phyloP scores from a whole-genome alignment of 2,888 invertebrate genomes.

The Chelonus formosanus region DNA sequence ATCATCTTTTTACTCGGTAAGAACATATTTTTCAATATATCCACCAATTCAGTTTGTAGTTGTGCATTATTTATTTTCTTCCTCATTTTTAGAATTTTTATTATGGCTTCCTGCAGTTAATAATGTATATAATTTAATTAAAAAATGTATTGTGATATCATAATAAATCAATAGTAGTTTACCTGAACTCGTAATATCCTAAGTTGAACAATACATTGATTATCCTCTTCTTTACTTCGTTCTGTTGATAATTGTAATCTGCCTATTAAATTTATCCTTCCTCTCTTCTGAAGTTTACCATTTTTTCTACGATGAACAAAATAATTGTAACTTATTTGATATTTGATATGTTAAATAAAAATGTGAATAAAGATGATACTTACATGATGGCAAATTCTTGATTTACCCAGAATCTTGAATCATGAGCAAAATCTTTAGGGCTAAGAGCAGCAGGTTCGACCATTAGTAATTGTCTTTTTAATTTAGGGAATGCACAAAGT shows the following conservation, averaged over 20 bases:
- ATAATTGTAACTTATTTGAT: slow-evolving; percentile 2
- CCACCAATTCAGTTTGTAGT: slow-evolving; percentile 95
- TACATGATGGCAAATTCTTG: slow-evolving; percentile 90
- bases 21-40: slow-evolving; percentile 99
- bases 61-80: slow-evolving; percentile 94
- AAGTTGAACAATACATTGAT: slow-evolving; percentile 97
- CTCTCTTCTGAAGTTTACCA: slow-evolving; percentile 91
- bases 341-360: neutral
- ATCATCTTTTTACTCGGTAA: slow-evolving; percentile 99
- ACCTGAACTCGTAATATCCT: slow-evolving; percentile 87
- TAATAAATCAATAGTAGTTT: slow-evolving; percentile 27
- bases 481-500: slow-evolving; percentile 93
- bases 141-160: neutral
- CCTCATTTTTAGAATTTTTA: slow-evolving; percentile 98
- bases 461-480: slow-evolving; percentile 89
- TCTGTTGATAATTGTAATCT: slow-evolving; percentile 94
- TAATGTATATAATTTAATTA: slow-evolving; percentile 2
- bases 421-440: slow-evolving; percentile 93
- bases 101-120: slow-evolving; percentile 88
- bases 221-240: slow-evolving; percentile 95
- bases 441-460: slow-evolving; percentile 83
- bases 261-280: slow-evolving; percentile 96
- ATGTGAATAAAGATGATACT: slow-evolving; percentile 52
- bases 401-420: slow-evolving; percentile 95
- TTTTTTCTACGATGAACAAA: slow-evolving; percentile 76